phyloP scores from a whole-genome alignment of 2,888 invertebrate species.

The Junonia oenone region DNA sequence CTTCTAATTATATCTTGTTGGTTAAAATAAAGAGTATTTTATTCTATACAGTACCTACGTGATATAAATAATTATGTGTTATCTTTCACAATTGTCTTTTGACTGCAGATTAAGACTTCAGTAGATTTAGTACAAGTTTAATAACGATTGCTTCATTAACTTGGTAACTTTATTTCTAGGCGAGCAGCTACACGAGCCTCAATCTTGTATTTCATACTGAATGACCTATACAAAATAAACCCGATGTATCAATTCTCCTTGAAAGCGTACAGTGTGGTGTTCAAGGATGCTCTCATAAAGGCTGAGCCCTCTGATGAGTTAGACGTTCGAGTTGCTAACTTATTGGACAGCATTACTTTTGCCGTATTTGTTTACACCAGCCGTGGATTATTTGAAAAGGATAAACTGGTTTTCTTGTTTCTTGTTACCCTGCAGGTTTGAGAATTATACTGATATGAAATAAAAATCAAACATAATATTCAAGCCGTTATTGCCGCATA shows the following conservation, averaged over 20 bases:
- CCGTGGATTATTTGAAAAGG: conserved; percentile 93
- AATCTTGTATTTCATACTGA: conserved; percentile 94
- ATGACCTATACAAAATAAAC: conserved; percentile 94
- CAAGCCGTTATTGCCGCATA: too few relatives aligned
- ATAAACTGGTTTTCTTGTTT: conserved; percentile 93
- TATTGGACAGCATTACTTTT: conserved; percentile 93
- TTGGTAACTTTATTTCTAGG: conserved; percentile 56
- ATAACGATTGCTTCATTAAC: not conserved
- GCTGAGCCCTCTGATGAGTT: conserved; percentile 85
- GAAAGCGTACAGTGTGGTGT: conserved; percentile 95
- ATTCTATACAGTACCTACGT: too few relatives aligned
- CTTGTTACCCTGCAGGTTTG: conserved; percentile 90
- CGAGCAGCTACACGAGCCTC: conserved; percentile 93
- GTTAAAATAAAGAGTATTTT: too few relatives aligned
- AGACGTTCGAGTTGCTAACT: conserved; percentile 84
- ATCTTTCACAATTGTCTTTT: too few relatives aligned
- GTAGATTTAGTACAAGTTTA: not conserved
- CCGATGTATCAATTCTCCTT: conserved; percentile 97
- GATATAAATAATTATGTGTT: too few relatives aligned
- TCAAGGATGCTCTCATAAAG: conserved; percentile 88
- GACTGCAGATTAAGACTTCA: too few relatives aligned
- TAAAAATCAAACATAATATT: too few relatives aligned
- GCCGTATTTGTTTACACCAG: conserved; percentile 93
- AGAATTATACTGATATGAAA: too few relatives aligned
- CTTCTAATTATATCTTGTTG: too few relatives aligned